A percentile compares a stretch with the other conserved stretches of the same genome.
phyloP scores from a whole-genome alignment of 1,140 invertebrate species.

The Scaptomyza pallida region DNA sequence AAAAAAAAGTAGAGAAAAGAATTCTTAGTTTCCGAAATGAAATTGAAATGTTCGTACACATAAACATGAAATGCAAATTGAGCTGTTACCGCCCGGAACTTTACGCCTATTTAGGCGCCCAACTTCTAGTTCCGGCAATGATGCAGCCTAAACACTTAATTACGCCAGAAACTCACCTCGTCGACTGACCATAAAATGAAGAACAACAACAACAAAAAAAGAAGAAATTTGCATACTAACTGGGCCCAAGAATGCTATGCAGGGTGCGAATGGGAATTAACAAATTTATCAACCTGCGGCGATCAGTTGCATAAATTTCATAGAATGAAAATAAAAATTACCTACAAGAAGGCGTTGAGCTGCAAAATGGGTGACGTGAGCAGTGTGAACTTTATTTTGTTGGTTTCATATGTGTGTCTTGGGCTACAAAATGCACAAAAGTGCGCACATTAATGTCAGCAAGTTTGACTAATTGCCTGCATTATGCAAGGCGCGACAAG shows the following conservation, averaged over 20 bases:
- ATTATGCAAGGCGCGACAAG: constrained; percentile 23
- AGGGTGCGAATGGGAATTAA: constrained; percentile 61
- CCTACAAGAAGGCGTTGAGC: constrained; percentile 65
- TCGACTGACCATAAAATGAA: constrained; percentile 58
- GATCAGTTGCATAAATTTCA: constrained; percentile 72
- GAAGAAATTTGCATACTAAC: constrained; percentile 79
- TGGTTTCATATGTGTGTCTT: constrained; percentile 43
- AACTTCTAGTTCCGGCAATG: constrained; percentile 32
- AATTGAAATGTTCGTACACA: constrained; percentile 52
- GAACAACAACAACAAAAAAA: background rate
- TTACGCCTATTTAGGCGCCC: constrained; percentile 72
- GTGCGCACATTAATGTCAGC: constrained; percentile 75
- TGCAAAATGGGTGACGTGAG: constrained; percentile 61
- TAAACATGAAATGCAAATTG: constrained; percentile 74
- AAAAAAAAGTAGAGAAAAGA: no score
- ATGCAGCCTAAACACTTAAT: constrained; percentile 71
- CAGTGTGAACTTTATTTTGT: constrained; percentile 14
- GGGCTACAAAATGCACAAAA: constrained; percentile 57
- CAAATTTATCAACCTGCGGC: constrained; percentile 63
- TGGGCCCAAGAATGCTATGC: constrained; percentile 38
- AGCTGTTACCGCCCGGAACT: constrained; percentile 58
- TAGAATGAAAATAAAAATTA: constrained; percentile 3
- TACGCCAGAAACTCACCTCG: constrained; percentile 35
- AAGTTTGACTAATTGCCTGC: constrained; percentile 77
- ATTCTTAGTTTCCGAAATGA: constrained; percentile 14